phyloP scores from a whole-genome alignment of 2,113 vertebrate species.

The Sturnira hondurensis region DNA sequence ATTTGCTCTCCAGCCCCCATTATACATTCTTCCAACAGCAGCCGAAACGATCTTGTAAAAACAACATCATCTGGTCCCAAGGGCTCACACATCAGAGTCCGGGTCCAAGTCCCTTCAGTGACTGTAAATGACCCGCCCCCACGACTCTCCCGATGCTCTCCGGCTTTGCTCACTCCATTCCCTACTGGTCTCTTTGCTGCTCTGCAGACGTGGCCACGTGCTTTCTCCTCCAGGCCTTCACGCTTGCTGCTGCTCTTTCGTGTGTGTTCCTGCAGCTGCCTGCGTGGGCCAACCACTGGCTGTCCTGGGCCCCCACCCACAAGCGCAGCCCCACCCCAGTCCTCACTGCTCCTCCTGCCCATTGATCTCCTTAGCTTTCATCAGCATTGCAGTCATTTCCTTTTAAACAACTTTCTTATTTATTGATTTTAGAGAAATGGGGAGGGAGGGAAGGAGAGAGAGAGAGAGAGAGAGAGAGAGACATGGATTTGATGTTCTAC shows the following conservation, averaged over 20 bases:
- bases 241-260: background rate
- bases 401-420: too few species aligned
- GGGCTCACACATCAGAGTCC: background rate
- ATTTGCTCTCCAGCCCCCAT: background rate
- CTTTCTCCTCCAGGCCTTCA: background rate
- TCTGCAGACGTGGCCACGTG: background rate
- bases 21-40: background rate
- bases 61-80: background rate
- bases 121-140: accelerated
- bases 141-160: background rate
- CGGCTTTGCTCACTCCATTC: background rate
- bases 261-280: background rate
- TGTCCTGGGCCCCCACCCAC: background rate
- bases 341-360: background rate
- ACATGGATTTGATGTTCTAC: too few species aligned
- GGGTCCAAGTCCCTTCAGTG: background rate
- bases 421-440: too few species aligned
- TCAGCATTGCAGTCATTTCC: too few species aligned
- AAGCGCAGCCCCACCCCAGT: background rate
- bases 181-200: background rate
- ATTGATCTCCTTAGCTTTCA: background rate
- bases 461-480: too few species aligned
- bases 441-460: too few species aligned
- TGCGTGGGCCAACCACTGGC: background rate
- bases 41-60: background rate